Percentiles rank a stretch among this genome's conserved stretches.
Evolutionary conservation across 2,888 invertebrate species (phyloP).

Genomic region (Palloptera scutellata): DNA sequence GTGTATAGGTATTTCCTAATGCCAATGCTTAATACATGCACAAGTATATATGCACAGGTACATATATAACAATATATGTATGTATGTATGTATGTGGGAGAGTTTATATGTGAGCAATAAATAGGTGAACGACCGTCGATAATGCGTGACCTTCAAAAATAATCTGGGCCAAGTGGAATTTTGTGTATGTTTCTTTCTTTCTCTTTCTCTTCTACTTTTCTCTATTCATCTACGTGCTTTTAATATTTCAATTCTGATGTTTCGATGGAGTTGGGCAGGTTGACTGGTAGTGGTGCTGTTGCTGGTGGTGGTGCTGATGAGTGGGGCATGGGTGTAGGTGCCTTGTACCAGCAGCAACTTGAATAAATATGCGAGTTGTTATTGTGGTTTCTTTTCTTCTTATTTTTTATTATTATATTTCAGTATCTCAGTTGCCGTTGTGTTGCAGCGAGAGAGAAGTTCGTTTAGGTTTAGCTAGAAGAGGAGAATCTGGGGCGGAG

Average conservation of each 20-base stretch:
- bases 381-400: background rate
- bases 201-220: slow-evolving; percentile 7
- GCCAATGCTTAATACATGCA: slow-evolving; percentile 1
- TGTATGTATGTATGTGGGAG: slow-evolving; percentile 10
- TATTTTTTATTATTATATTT: background rate
- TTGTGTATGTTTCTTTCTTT: slow-evolving; percentile 35
- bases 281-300: too few relatives aligned
- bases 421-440: background rate
- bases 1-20: background rate
- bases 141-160: slow-evolving; percentile 63
- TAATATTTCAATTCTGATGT: background rate
- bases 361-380: background rate
- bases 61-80: slow-evolving; percentile 25
- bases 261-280: too few relatives aligned
- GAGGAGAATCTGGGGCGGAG: too few relatives aligned
- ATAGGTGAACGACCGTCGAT: slow-evolving; percentile 65
- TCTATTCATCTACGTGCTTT: background rate
- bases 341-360: too few relatives aligned
- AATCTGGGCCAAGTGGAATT: slow-evolving; percentile 65
- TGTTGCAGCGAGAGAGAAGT: background rate
- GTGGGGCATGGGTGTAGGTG: too few relatives aligned
- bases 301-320: too few relatives aligned
- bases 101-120: slow-evolving; percentile 31
- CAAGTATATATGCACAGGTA: slow-evolving; percentile 25
- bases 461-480: background rate